Evolutionary conservation across 37 sponge, comb jelly and placozoan genomes (phyloP), one percentile per base, ranked within the genome.

Genomic region (Ianthella basta): DNA sequence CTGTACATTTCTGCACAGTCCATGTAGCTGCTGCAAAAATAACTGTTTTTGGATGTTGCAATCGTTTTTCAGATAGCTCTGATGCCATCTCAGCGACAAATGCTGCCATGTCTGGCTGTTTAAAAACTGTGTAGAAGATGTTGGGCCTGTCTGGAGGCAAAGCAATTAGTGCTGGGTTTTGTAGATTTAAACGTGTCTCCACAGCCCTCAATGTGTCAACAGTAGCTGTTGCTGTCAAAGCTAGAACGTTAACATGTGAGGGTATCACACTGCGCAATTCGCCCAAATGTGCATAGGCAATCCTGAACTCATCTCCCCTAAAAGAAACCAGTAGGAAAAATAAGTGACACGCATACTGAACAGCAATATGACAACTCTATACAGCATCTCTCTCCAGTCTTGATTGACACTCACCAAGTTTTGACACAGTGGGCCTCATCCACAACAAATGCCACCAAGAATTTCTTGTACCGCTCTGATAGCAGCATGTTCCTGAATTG

Each of bases 361-460:
- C 15, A 15, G 18, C 59, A 56, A 15, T 19, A 18, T 56, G 59
- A 19, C 59, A 56, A 56, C 18, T 18, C 59, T n/a, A n/a, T n/a
- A n/a, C n/a, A n/a, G n/a, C n/a, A n/a, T n/a, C n/a, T n/a, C n/a
- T n/a, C n/a, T n/a, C n/a, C n/a, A n/a, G n/a, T n/a, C n/a, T 8
- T 44, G 8, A 70, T 70, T 19, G n/a, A 4, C 5, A 70, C 80
- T 38, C 32, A 82, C 85, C 89, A 89, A 18, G 64, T 69, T 78
- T 65, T 88, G 2, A 89, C 82, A 40, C 89, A 89, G 73, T 88
- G 89, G 15, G 89, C 81, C 65, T 89, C 89, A 89, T 89, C 89
- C 12, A 89, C 78, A 35, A 73, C 85, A 55, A 89, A 27, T 40
- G 89, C 89, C 16, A 85, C 85, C 24, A 89, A 66, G 1, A 70